Evolutionary conservation across 1,140 invertebrate species (phyloP).

Genomic region (Vanessa atalanta): DNA sequence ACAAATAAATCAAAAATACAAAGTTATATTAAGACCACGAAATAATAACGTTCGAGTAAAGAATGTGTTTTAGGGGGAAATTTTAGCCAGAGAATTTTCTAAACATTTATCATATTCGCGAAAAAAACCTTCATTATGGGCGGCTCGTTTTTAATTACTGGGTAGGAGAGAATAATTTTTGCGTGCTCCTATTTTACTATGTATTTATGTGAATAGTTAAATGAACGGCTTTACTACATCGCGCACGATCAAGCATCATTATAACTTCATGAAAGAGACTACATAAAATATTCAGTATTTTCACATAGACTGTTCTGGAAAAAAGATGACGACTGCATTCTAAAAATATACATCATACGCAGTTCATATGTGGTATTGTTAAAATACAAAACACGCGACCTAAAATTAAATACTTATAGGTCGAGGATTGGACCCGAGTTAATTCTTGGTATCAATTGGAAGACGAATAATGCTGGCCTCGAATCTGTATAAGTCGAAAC

Average conservation of each 20-base stretch:
- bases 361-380: not conserved
- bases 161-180: slow-evolving; percentile 17
- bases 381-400: not conserved
- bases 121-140: slow-evolving; percentile 15
- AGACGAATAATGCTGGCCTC: slow-evolving; percentile 53
- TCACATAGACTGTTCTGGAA: slow-evolving; percentile 14
- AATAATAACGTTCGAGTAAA: slow-evolving; percentile 9
- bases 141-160: slow-evolving; percentile 13
- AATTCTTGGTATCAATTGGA: slow-evolving; percentile 49
- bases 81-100: slow-evolving; percentile 1
- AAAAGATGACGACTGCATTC: slow-evolving; percentile 12
- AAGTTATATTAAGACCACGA: not conserved
- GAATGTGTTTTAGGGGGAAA: slow-evolving; percentile 20
- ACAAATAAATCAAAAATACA: not conserved
- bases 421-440: slow-evolving; percentile 1
- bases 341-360: not conserved
- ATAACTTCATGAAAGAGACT: slow-evolving; percentile 21
- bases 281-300: slow-evolving; percentile 26
- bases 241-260: slow-evolving; percentile 27
- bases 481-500: slow-evolving; percentile 55
- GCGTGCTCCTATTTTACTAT: slow-evolving; percentile 16
- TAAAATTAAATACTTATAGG: not conserved
- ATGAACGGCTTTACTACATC: slow-evolving; percentile 20
- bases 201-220: slow-evolving; percentile 29
- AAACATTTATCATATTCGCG: slow-evolving; percentile 14